These are phyloP conservation scores for Ambastaia sidthimunki DNA, from an alignment of 2,797 vertebrate species.

Conservation along the genomic window DNA sequence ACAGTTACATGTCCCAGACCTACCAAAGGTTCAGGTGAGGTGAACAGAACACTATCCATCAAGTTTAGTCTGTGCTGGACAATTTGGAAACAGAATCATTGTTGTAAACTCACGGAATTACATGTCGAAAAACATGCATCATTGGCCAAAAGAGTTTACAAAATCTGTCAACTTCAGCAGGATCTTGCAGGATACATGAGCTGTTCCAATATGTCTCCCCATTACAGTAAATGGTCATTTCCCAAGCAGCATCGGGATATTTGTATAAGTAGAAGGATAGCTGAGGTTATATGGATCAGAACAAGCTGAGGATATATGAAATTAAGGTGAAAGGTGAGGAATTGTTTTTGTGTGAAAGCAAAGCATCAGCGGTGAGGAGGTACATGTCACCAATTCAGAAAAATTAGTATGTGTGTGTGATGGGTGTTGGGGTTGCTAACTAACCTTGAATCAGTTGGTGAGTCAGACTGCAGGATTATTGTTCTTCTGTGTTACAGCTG, in stretches of 20 bases:
- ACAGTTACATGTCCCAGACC: slow-evolving; percentile 90
- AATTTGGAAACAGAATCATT: not conserved
- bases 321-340: slow-evolving; percentile 47
- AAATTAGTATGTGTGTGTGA: not conserved
- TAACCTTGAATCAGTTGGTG: slow-evolving; percentile 40
- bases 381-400: slow-evolving; percentile 24
- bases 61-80: not conserved
- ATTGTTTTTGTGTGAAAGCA: slow-evolving; percentile 54
- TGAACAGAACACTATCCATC: not conserved
- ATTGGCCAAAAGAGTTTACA: not conserved
- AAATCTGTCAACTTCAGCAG: not conserved
- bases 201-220: not conserved
- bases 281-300: slow-evolving; percentile 11
- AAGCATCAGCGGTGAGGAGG: slow-evolving; percentile 59
- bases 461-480: slow-evolving; percentile 49
- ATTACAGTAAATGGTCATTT: not conserved
- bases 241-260: not conserved
- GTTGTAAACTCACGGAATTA: too few species aligned
- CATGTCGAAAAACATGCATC: too few species aligned
- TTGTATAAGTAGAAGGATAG: slow-evolving; percentile 17
- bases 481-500: not conserved
- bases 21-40: slow-evolving; percentile 93
- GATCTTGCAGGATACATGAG: not conserved
- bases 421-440: not conserved
- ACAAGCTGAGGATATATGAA: slow-evolving; percentile 37